A percentile compares a stretch with the other conserved stretches of the same genome.
phyloP scores from a whole-genome alignment of 2,797 vertebrate genomes.

The Syngnathus acus region DNA sequence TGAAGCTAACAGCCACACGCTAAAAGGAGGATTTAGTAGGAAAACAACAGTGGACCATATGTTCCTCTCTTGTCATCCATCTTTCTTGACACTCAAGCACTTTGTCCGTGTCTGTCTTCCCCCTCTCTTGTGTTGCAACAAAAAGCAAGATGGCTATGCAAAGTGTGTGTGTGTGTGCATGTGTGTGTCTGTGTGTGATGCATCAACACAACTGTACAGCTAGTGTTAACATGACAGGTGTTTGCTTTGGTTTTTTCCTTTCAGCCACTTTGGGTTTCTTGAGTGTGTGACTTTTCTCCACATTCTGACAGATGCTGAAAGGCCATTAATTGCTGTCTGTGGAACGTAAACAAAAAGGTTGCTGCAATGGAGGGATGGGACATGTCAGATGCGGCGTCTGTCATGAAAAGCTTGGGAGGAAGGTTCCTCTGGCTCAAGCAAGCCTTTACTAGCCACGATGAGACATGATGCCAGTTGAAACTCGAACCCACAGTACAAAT shows the following conservation, averaged over 20 bases:
- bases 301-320: conserved; percentile 30
- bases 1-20: conserved; percentile 27
- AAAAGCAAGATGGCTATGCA: neutral
- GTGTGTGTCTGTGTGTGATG: conserved; percentile 6
- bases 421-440: conserved; percentile 11
- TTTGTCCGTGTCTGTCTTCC: neutral
- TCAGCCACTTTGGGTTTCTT: conserved; percentile 8
- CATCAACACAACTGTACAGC: conserved; percentile 2
- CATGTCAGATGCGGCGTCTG: neutral
- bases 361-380: conserved; percentile 10
- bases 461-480: neutral
- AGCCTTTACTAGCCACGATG: conserved; percentile 12
- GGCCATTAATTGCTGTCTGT: conserved; percentile 14
- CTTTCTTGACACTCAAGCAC: conserved; percentile 25
- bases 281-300: neutral
- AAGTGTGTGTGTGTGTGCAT: conserved; percentile 8
- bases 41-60: conserved; percentile 25
- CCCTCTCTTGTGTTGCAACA: neutral
- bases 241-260: conserved; percentile 31
- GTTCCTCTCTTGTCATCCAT: conserved; percentile 31
- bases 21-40: conserved; percentile 16
- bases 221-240: conserved; percentile 27
- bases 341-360: conserved; percentile 5
- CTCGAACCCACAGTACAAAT: neutral
- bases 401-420: conserved; percentile 10